Base-by-base conservation (phyloP, 2,113 vertebrate species). In the Calypte anna region DNA sequence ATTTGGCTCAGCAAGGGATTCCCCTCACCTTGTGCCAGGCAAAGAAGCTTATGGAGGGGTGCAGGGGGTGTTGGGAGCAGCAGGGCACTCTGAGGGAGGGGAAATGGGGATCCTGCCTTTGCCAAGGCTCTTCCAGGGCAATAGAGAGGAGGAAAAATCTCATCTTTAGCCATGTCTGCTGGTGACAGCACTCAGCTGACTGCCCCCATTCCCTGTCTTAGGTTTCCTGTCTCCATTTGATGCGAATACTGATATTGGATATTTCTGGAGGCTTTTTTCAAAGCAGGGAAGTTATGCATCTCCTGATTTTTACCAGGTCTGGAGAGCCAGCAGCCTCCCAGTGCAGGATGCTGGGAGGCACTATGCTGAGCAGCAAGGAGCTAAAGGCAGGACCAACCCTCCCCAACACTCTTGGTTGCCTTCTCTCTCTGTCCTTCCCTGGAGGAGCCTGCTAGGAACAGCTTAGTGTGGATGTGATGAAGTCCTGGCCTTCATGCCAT, bases 1-100 rank as follows among this genome's bases (percentile, higher is more conserved):
- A 86, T 90, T 95, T 93, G 63, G 73, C 87, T 92, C 74, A 85
- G 85, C 0, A 0, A 69, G 68, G 76, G 59, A 58, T 77, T 88
- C 88, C 22, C 25, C 55, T 76, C 1, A 5, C 74, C 53, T 70
- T 57, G 16, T 24, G 72, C 8, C 2, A 3, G 20, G 53, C 14
- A 84, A 91, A 36, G 75, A 80, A 63, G 70, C 68, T 95, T 91
- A 88, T 23, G 46, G 77, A 68, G 50, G 67, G 31, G 14, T 80
- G 50, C 5, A 0, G 3, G 18, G 72, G 31, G 46, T 76, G 44
- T 10, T 50, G 51, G 73, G 40, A 75, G 81, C 21, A 62, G 57
- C 7, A 4, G 36, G 44, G 30, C 4, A 22, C 38, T 86, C 77
- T 4, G 7, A 10, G 31, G 38, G 70, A 68, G 61, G 19, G 25